Conservation (phyloP, 1,140 invertebrate genomes). For the Cheumatopsyche charites region DNA sequence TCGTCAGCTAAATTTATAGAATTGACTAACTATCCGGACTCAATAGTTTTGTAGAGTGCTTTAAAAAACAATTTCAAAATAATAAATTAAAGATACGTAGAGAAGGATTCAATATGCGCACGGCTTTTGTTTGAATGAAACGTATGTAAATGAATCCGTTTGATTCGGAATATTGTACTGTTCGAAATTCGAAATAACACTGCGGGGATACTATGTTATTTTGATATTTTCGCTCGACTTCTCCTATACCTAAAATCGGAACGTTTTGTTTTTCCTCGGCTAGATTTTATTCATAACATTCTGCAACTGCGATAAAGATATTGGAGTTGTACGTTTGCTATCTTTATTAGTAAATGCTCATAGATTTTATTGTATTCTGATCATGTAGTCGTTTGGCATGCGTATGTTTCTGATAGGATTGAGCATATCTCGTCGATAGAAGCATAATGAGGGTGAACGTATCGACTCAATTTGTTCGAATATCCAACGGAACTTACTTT, state of each 20-base stretch:
- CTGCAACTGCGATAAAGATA: conserved; percentile 30
- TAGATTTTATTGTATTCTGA: conserved; percentile 34
- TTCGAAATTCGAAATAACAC: no score
- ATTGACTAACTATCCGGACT: no score
- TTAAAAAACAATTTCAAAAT: no score
- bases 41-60: no score
- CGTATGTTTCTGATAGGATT: conserved; percentile 12
- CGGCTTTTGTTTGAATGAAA: no score
- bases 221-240: no score
- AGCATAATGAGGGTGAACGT: neutral
- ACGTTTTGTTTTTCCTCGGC: conserved; percentile 11
- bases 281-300: conserved; percentile 28
- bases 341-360: conserved; percentile 32
- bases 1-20: no score
- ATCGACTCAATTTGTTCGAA: conserved; percentile 12
- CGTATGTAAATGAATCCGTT: no score
- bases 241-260: neutral
- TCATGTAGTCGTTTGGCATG: conserved; percentile 9
- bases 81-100: no score
- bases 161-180: no score
- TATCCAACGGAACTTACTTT: neutral
- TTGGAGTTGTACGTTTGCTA: conserved; percentile 7
- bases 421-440: neutral
- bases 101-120: no score
- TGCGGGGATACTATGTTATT: no score